Conservation (phyloP, 2,888 invertebrate species). For the Cephus spinipes region DNA sequence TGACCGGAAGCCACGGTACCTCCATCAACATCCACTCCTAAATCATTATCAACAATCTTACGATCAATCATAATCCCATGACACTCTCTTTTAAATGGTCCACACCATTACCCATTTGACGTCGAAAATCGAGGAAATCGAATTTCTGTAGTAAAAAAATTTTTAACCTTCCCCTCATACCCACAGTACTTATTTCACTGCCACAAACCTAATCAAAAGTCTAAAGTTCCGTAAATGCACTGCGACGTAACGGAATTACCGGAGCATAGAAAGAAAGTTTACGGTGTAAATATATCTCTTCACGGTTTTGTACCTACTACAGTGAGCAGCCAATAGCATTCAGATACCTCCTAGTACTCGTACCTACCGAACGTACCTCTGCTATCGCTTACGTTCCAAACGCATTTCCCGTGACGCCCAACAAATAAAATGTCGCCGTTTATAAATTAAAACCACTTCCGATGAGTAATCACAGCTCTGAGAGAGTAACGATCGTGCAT, state of each 20-base stretch:
- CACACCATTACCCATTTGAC: not conserved
- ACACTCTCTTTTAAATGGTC: not conserved
- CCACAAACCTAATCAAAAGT: not conserved
- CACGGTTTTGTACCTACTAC: not conserved
- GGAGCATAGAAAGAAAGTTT: not conserved
- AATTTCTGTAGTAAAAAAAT: not conserved
- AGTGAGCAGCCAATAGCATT: not conserved
- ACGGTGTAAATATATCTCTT: not conserved
- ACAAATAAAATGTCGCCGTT: constrained; percentile 42
- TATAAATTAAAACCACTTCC: constrained; percentile 51
- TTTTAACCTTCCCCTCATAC: not conserved
- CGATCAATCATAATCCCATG: not conserved
- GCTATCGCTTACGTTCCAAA: constrained; percentile 39
- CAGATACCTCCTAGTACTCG: not conserved
- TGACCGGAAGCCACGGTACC: not conserved
- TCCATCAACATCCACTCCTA: not conserved
- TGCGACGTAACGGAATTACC: not conserved
- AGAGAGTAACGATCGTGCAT: constrained; percentile 32
- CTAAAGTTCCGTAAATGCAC: not conserved
- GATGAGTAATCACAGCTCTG: constrained; percentile 41
- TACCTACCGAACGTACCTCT: constrained; percentile 2
- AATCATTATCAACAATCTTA: not conserved
- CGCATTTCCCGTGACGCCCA: constrained; percentile 28
- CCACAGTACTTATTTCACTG: not conserved
- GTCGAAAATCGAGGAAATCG: not conserved